Conservation (phyloP, 2,888 invertebrate species). For the Caenorhabditis macrosperma region DNA sequence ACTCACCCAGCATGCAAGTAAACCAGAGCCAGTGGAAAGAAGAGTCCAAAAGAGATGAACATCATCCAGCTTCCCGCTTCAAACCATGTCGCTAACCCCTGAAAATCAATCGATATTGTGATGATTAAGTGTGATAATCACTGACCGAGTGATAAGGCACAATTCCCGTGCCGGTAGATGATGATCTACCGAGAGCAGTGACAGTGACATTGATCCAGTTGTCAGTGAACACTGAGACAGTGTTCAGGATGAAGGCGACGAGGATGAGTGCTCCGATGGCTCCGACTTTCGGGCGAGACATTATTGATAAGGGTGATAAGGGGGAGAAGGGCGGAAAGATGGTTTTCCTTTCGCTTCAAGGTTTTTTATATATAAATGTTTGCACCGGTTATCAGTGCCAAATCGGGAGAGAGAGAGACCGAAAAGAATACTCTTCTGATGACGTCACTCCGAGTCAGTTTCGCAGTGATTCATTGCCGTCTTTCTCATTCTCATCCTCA, state of each 20-base stretch:
- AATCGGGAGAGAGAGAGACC: no score
- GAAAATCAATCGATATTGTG: not conserved
- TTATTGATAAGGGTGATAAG: not conserved
- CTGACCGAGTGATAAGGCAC: conserved; percentile 19
- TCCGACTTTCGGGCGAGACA: conserved; percentile 32
- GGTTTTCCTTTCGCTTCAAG: not conserved
- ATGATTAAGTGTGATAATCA: not conserved
- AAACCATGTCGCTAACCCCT: conserved; percentile 19
- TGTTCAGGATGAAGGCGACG: conserved; percentile 7
- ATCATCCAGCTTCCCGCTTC: conserved; percentile 18
- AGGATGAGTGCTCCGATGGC: conserved; percentile 23
- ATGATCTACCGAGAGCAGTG: not conserved
- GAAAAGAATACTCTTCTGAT: not conserved
- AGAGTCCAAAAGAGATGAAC: conserved; percentile 20
- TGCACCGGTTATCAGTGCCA: not conserved
- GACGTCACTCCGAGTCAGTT: not conserved
- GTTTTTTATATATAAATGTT: not conserved
- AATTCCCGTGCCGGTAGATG: not conserved
- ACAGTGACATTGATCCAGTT: conserved; percentile 1
- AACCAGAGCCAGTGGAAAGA: conserved; percentile 7
- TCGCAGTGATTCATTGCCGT: not conserved
- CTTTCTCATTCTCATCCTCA: no score
- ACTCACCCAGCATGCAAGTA: conserved; percentile 10
- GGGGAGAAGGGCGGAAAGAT: not conserved
- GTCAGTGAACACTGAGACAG: conserved; percentile 11